Base-by-base conservation (phyloP, 2,113 vertebrate genomes). In the Notechis scutatus region DNA sequence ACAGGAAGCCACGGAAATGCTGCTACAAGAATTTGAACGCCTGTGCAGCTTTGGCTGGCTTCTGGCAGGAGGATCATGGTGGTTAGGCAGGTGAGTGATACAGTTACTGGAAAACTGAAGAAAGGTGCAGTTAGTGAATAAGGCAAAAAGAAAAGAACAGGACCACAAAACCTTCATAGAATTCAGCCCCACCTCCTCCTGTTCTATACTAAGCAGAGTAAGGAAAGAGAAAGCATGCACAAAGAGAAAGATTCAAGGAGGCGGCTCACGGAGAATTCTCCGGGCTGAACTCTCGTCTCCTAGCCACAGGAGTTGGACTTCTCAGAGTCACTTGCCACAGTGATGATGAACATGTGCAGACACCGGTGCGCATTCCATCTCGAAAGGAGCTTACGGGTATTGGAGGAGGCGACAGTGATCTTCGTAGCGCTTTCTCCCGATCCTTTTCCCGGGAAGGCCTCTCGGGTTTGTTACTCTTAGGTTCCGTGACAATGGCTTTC, bases 401-500 rank as follows among this genome's bases (percentile, higher is more conserved):
- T 0, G 98, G 97, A 0, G 98, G 93, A 0, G 99, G 99, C 0
- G 99, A 99, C 18, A 97, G 96, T 0, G 99, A 98, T 98, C 99
- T 98, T 9, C 95, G 98, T 0, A 95, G 90, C 1, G 96, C 91
- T 52, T 98, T 98, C 15, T 97, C 97, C 69, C 97, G 21, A 47
- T 99, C 99, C 52, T 96, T 98, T 55, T 99, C 98, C 93, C 98
- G 97, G 1, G 98, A 98, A 0, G 98, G 98, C 12, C 98, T 93
- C 85, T 99, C 98, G 0, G 98, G 98, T 3, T 97, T 97, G n/a
- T 98, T 97, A 0, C 74, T 59, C 93, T 98, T 98, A 56, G 97
- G 97, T 57, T 99, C 99, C 0, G 98, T 98, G 47, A 99, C 99
- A 3, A 99, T 99, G 64, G 99, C 99, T 96, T 99, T 99, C 3